Conservation (phyloP, 2,888 invertebrate species). For the Holacanthella duospinosa region DNA sequence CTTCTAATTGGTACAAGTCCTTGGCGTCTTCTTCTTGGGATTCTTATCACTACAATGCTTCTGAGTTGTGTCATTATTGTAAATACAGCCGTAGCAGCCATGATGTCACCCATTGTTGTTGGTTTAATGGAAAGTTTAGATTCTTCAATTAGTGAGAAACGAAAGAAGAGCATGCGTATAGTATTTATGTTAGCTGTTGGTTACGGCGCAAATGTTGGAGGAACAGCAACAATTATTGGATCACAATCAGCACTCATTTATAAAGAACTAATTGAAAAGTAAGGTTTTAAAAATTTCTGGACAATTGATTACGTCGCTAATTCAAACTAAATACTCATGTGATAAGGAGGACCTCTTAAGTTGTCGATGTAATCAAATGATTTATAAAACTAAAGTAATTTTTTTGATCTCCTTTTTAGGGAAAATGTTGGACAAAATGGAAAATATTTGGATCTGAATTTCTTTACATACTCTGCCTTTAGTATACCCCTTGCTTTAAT, state of each 20-base stretch:
- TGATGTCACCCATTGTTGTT: slow-evolving; percentile 60
- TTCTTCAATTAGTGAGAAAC: slow-evolving; percentile 44
- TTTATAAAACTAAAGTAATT: neutral
- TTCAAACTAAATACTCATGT: too few species aligned
- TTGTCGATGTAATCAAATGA: too few species aligned
- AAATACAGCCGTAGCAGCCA: slow-evolving; percentile 82
- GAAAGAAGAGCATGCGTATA: neutral
- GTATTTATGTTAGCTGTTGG: slow-evolving; percentile 14
- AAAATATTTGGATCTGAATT: slow-evolving; percentile 2
- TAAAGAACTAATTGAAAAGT: neutral
- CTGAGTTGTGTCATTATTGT: slow-evolving; percentile 57
- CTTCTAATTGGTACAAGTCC: slow-evolving; percentile 10
- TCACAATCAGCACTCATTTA: neutral
- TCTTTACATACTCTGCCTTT: neutral
- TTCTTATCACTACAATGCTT: slow-evolving; percentile 83
- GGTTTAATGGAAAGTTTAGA: slow-evolving; percentile 72
- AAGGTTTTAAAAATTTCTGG: too few species aligned
- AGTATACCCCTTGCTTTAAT: neutral
- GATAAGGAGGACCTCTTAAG: too few species aligned
- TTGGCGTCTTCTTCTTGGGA: slow-evolving; percentile 48
- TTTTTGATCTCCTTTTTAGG: neutral
- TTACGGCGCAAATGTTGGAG: slow-evolving; percentile 16
- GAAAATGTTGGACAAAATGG: slow-evolving; percentile 6
- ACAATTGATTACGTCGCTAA: too few species aligned
- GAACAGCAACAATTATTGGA: neutral